These are phyloP conservation scores for Halichoeres trimaculatus DNA, from an alignment of 2,113 vertebrate species.

Conservation along the genomic window DNA sequence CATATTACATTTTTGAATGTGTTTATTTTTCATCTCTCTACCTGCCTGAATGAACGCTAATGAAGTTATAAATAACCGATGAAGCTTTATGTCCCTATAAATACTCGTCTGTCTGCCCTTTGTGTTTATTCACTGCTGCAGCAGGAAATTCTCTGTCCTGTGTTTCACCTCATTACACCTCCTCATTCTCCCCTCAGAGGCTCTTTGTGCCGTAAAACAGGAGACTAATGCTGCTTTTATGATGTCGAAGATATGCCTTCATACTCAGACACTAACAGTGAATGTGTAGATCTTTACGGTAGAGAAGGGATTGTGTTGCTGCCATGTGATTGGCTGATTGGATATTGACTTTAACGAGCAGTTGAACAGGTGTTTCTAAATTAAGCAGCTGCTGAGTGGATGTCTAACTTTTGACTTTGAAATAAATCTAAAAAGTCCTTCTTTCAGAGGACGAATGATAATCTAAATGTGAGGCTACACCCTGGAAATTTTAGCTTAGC, in stretches of 20 bases:
- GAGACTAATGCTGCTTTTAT: slow-evolving; percentile 74
- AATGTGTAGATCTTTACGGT: no score
- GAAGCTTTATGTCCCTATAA: not conserved
- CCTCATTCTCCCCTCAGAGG: slow-evolving; percentile 40
- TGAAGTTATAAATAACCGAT: slow-evolving; percentile 52
- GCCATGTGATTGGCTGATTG: no score
- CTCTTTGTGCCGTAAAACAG: slow-evolving; percentile 68
- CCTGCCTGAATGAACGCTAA: slow-evolving; percentile 29
- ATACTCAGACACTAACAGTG: not conserved
- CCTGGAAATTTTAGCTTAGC: no score
- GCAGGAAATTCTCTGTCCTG: slow-evolving; percentile 56
- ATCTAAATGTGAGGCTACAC: no score
- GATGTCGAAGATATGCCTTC: slow-evolving; percentile 52
- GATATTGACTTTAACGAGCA: no score
- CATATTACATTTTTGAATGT: not conserved
- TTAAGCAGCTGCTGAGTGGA: no score
- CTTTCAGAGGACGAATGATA: no score
- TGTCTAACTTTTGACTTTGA: no score
- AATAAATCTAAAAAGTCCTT: no score
- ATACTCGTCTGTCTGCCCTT: slow-evolving; percentile 8
- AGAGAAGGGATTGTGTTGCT: no score
- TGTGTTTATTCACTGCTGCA: slow-evolving; percentile 51
- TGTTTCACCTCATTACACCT: slow-evolving; percentile 69
- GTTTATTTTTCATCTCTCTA: slow-evolving; percentile 20
- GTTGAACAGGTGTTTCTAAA: no score